A percentile compares a stretch with the other conserved stretches of the same genome.
These are phyloP conservation scores for Philotrypesis tridentata DNA, from an alignment of 1,140 invertebrate species.

Conservation along the genomic window DNA sequence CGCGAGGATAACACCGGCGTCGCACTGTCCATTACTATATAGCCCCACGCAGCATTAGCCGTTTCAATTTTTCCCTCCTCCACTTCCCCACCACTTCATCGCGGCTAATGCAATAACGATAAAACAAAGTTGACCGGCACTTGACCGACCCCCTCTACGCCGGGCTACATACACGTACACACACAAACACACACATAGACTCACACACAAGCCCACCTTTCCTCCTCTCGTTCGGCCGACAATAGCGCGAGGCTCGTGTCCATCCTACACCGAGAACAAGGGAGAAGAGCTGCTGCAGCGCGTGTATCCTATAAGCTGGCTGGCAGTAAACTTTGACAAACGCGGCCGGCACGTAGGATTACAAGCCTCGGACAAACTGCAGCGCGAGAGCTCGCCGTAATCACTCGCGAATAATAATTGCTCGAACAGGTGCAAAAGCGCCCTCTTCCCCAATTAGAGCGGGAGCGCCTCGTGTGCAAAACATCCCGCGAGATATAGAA, in stretches of 20 bases:
- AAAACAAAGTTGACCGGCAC: conserved; percentile 35
- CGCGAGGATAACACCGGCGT: not conserved
- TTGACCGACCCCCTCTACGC: not conserved
- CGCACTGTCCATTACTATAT: too few relatives aligned
- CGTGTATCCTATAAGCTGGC: not conserved
- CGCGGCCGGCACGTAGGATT: conserved; percentile 55
- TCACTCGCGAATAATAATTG: conserved; percentile 59
- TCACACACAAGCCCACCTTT: not conserved
- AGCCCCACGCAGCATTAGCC: not conserved
- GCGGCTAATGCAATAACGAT: conserved; percentile 23
- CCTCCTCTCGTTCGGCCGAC: not conserved
- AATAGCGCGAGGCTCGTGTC: not conserved
- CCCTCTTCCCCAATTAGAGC: conserved; percentile 51
- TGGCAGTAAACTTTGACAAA: conserved; percentile 61
- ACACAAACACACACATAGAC: too few relatives aligned
- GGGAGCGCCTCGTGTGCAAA: not conserved
- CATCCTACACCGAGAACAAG: conserved; percentile 1
- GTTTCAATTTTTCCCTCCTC: conserved; percentile 17
- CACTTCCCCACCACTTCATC: not conserved
- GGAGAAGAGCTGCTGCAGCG: conserved; percentile 8
- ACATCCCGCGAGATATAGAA: not conserved
- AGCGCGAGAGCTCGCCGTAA: conserved; percentile 43
- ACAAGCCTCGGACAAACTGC: conserved; percentile 51
- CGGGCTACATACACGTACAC: too few relatives aligned
- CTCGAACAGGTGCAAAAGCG: conserved; percentile 40